phyloP scores from a whole-genome alignment of 2,113 vertebrate species.

The Neotoma lepida region DNA sequence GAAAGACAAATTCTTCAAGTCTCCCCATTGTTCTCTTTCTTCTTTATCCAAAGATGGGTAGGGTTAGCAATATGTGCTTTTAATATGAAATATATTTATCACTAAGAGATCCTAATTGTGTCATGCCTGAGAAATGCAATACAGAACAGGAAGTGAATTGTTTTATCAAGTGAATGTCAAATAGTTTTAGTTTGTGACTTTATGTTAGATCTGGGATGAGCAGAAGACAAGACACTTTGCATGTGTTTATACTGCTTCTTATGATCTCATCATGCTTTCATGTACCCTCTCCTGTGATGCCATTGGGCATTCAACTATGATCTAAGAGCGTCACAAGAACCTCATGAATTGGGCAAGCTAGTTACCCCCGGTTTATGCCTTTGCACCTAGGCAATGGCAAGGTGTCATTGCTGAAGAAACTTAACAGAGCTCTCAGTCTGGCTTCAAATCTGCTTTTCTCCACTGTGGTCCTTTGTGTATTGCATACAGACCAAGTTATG shows the following conservation, averaged over 20 bases:
- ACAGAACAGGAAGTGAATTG: neutral
- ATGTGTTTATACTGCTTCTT: neutral
- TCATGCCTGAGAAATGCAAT: neutral
- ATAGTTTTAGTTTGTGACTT: neutral
- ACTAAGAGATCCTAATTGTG: neutral
- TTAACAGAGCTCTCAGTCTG: neutral
- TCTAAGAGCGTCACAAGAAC: neutral
- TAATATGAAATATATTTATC: neutral
- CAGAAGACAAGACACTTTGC: neutral
- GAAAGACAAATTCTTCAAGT: neutral
- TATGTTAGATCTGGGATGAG: neutral
- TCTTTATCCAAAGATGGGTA: neutral
- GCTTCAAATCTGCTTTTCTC: neutral
- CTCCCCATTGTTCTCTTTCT: too few species aligned
- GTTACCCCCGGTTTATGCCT: neutral
- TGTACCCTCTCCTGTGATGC: neutral
- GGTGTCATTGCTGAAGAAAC: neutral
- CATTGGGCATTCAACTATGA: neutral
- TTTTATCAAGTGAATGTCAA: neutral
- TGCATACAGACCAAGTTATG: neutral
- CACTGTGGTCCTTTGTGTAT: neutral
- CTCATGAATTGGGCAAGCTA: neutral
- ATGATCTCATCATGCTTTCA: neutral
- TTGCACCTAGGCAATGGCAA: neutral
- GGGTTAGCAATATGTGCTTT: neutral